These are phyloP conservation scores for Hirudinaria manillensis DNA, from an alignment of 2,888 invertebrate genomes.

Conservation along the genomic window DNA sequence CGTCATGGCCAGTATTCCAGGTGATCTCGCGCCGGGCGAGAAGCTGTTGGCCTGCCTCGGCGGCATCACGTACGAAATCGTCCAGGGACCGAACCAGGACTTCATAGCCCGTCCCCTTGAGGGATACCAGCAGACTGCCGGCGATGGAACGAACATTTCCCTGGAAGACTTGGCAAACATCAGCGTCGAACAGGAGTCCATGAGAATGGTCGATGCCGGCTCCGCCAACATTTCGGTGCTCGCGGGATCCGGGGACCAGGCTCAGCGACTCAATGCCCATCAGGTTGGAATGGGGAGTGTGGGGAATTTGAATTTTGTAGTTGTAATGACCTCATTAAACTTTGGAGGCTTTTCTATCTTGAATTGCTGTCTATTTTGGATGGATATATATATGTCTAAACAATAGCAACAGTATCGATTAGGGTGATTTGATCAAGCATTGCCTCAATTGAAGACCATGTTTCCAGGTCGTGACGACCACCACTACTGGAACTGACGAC, in stretches of 20 bases:
- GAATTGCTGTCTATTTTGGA: no score
- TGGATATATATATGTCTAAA: no score
- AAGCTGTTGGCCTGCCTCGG: slow-evolving; percentile 31
- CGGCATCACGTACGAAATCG: slow-evolving; percentile 29
- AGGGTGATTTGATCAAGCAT: no score
- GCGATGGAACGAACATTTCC: slow-evolving; percentile 25
- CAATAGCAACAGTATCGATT: no score
- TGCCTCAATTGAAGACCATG: no score
- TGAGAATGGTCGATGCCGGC: slow-evolving; percentile 19
- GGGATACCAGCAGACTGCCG: slow-evolving; percentile 10
- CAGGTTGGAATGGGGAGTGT: no score
- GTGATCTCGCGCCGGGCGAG: slow-evolving; percentile 30
- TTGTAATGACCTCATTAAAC: no score
- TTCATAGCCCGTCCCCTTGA: slow-evolving; percentile 26
- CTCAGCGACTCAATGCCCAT: not conserved
- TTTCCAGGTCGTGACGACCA: slow-evolving; percentile 1
- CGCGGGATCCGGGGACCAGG: slow-evolving; percentile 19
- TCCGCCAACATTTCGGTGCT: not conserved
- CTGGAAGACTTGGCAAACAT: slow-evolving; percentile 33
- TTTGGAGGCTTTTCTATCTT: no score
- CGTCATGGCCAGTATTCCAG: slow-evolving; percentile 27
- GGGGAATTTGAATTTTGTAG: no score
- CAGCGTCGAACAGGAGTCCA: slow-evolving; percentile 32
- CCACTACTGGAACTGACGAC: not conserved
- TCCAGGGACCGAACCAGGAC: slow-evolving; percentile 27